Evolutionary conservation across 2,797 vertebrate species (phyloP).

Genomic region (Acrossocheilus wenchowensis): DNA sequence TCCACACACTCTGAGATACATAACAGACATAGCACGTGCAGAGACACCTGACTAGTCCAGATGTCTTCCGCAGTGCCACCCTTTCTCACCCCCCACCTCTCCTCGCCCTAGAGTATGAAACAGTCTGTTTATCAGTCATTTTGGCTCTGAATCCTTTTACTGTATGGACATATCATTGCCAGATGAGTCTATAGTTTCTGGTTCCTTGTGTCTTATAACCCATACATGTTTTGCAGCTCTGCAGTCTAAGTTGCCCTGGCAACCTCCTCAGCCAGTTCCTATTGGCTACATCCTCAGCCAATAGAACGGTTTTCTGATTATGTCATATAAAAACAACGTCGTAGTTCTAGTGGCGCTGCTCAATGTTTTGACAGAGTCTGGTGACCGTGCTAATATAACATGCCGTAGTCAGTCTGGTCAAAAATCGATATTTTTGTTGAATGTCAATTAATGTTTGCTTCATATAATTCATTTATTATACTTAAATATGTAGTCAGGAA

Average conservation of each 20-base stretch:
- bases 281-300: conserved; percentile 60
- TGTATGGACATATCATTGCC: neutral
- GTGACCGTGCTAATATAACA: conserved; percentile 12
- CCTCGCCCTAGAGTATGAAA: conserved; percentile 46
- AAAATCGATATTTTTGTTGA: neutral
- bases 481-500: neutral
- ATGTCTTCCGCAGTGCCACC: conserved; percentile 68
- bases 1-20: conserved; percentile 9
- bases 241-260: conserved; percentile 69
- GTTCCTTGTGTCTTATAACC: conserved; percentile 45
- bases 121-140: conserved; percentile 55
- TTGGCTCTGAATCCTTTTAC: conserved; percentile 52
- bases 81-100: conserved; percentile 13
- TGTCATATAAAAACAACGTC: conserved; percentile 69
- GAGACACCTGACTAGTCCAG: conserved; percentile 60
- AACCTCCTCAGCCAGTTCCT: conserved; percentile 60
- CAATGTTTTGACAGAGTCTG: conserved; percentile 27
- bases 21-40: conserved; percentile 63
- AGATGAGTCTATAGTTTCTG: conserved; percentile 63
- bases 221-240: conserved; percentile 51
- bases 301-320: conserved; percentile 63
- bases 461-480: neutral
- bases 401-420: neutral
- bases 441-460: neutral
- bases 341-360: conserved; percentile 48